Evolutionary conservation across 2,113 vertebrate genomes (phyloP), one percentile per base, ranked within the genome.

Genomic region (Hyperoodon ampullatus): DNA sequence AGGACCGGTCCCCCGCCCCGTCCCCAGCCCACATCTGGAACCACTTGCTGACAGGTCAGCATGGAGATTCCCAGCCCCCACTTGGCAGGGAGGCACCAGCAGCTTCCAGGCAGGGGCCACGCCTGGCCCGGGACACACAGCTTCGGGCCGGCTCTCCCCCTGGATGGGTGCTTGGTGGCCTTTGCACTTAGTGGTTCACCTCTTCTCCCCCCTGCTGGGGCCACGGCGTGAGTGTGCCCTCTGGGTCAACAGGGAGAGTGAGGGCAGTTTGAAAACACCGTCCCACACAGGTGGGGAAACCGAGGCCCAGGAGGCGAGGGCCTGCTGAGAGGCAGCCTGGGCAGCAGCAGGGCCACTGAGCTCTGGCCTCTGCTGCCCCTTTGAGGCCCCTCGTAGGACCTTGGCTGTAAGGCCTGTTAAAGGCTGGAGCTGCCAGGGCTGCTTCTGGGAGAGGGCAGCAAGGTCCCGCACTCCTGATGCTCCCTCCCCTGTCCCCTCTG

Each of bases 51-150:
- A 18, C 5, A 12, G 60, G 60, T 39, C 84, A 30, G 78, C 12
- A 0, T 0, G 18, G 90, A 71, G 55, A 42, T 53, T 60, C n/a
- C n/a, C n/a, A 13, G 78, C 6, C 53, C 16, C 53, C 3, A 1
- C 47, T 28, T 6, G 35, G 35, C 35, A 10, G 71, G 65, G 44
- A 74, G 80, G 39, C 15, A 0, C 6, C 0, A 39, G 28, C 33
- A 0, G 30, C 14, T 30, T n/a, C 19, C 8, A 39, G 33, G 26
- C 1, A 11, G 39, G 42, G 8, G 30, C 7, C 2, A 39, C 0
- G 0, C 21, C 2, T 13, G 30, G 26, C 26, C 85, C 28, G 19
- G 97, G 97, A 97, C 10, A 81, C 93, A 90, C 71, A 71, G 97
- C 96, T 85, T 19, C 1, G 1, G 28, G 28, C 50, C 50, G 5